Evolutionary conservation across 2,113 vertebrate species (phyloP).

Genomic region (Chaetodon trifascialis): DNA sequence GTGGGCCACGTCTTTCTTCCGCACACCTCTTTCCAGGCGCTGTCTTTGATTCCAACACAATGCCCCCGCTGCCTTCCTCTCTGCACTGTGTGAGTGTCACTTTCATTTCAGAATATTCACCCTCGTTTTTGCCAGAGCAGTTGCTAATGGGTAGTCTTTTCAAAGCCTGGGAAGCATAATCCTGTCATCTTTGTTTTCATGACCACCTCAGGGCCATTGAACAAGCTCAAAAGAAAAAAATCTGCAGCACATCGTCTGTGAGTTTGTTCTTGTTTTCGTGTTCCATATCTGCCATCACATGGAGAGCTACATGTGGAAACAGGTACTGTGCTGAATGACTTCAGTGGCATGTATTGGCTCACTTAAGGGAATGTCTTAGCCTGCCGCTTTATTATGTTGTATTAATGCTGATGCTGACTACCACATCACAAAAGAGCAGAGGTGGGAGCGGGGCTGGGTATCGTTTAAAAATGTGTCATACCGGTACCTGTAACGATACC

Average conservation of each 20-base stretch:
- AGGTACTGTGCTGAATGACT: constrained; percentile 67
- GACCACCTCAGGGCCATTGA: constrained; percentile 65
- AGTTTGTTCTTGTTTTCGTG: constrained; percentile 29
- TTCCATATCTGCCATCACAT: constrained; percentile 38
- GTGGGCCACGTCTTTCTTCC: constrained; percentile 60
- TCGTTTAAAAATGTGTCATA: too few relatives aligned
- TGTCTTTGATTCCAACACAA: constrained; percentile 72
- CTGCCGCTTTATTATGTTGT: constrained; percentile 71
- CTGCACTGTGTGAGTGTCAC: constrained; percentile 49
- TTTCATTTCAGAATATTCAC: constrained; percentile 72
- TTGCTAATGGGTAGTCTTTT: constrained; percentile 66
- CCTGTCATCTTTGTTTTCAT: constrained; percentile 70
- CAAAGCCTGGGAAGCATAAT: constrained; percentile 63
- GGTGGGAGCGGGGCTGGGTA: constrained; percentile 3
- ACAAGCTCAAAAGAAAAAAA: constrained; percentile 58
- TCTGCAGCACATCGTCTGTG: constrained; percentile 39
- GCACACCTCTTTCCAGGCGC: constrained; percentile 64
- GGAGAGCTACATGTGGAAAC: constrained; percentile 49
- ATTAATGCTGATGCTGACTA: constrained; percentile 55
- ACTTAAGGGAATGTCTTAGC: constrained; percentile 64
- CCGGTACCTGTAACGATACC: too few relatives aligned
- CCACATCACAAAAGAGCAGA: constrained; percentile 27
- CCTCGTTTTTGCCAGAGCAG: constrained; percentile 60
- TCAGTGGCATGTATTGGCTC: constrained; percentile 45
- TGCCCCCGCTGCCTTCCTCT: constrained; percentile 58